Evolutionary conservation across 2,113 vertebrate genomes (phyloP), one percentile per base, ranked within the genome.

Genomic region (Paradoxurus hermaphroditus): DNA sequence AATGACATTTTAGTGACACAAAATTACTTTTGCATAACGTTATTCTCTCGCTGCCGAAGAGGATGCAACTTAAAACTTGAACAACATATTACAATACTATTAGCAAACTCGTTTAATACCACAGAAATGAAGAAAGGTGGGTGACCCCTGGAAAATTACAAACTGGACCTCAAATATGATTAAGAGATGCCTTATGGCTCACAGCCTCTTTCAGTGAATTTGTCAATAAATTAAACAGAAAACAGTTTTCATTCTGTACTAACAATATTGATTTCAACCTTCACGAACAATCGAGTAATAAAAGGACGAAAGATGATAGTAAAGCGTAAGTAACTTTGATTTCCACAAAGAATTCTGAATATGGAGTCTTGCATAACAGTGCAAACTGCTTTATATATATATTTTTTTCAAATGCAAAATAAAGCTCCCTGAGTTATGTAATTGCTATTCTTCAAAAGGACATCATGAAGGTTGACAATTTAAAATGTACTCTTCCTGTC

Each of bases 401-500:
- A 41, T 96, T n/a, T 91, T 94, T 96, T 91, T 92, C 81, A 92
- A 97, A 97, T 98, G 96, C 90, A 97, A 96, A 98, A 94, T 97
- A 96, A 98, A 97, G 75, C 88, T 98, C 75, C 95, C 46, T 59
- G 88, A 93, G 96, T 98, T 98, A 97, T 97, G 89, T 97, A 98
- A 98, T 98, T 97, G 97, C 96, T 97, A 53, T 97, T 96, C 97
- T 97, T 98, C 96, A 96, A 97, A 98, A 97, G 97, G 97, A 98
- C 97, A 97, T 82, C 95, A 75, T 93, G 96, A 98, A 97, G 98
- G 97, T 97, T 97, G 97, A 97, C 97, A 95, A 88, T 96, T 97
- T 96, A 96, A 97, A 97, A 97, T 96, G 97, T 95, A 21, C 92
- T 92, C 92, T 96, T 90, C 75, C 95, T 94, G 92, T 97, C 97